A percentile compares a stretch with the other conserved stretches of the same genome.
These are phyloP conservation scores for Taenioides sp. DNA, from an alignment of 2,797 vertebrate species.

Conservation along the genomic window DNA sequence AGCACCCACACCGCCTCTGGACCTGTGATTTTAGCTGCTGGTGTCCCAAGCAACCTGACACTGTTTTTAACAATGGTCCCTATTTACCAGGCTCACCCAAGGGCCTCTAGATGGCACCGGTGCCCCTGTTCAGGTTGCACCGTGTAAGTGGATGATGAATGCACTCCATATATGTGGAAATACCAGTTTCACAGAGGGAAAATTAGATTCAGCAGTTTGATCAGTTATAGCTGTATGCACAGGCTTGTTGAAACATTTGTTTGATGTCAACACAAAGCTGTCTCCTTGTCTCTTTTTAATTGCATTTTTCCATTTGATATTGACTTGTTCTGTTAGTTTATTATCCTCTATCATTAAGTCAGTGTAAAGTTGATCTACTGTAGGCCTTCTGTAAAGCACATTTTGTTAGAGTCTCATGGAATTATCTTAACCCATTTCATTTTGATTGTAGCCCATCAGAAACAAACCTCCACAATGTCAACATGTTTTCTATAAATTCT, in stretches of 20 bases:
- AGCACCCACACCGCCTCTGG: constrained; percentile 2
- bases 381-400: neutral
- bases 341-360: neutral
- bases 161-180: constrained; percentile 46
- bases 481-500: neutral
- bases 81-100: constrained; percentile 23
- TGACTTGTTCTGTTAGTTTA: neutral
- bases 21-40: constrained; percentile 16
- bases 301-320: neutral
- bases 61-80: constrained; percentile 22
- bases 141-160: constrained; percentile 23
- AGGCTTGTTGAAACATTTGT: constrained; percentile 15
- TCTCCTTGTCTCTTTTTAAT: neutral
- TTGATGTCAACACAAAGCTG: neutral
- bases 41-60: constrained; percentile 28
- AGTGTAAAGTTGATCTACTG: neutral
- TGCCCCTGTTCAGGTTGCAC: constrained; percentile 44
- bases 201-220: constrained; percentile 26
- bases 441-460: neutral
- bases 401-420: neutral
- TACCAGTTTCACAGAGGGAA: constrained; percentile 51
- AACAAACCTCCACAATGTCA: neutral
- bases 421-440: neutral
- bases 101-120: constrained; percentile 67
- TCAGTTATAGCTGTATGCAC: constrained; percentile 11